phyloP scores from a whole-genome alignment of 2,113 vertebrate genomes.

The Mustelus asterias region DNA sequence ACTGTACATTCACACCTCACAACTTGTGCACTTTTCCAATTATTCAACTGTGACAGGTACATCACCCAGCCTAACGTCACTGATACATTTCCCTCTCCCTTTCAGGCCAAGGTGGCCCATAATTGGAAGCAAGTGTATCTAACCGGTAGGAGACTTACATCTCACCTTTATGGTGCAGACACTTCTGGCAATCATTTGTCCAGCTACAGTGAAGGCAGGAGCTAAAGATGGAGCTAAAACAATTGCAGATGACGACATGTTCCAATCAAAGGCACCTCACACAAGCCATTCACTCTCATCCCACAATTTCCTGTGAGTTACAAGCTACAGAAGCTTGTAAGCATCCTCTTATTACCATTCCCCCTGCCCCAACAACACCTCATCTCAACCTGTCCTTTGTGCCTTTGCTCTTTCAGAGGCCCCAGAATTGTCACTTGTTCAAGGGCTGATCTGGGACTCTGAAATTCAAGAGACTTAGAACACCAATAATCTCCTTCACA shows the following conservation, averaged over 20 bases:
- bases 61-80: neutral
- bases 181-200: neutral
- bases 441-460: neutral
- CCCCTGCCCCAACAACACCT: too few relatives aligned
- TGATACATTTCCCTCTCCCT: neutral
- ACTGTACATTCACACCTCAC: neutral
- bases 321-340: too few relatives aligned
- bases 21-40: neutral
- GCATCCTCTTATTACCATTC: too few relatives aligned
- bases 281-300: neutral
- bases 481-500: neutral
- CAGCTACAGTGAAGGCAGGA: neutral
- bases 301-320: neutral
- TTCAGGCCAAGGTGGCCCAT: neutral
- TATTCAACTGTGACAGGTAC: neutral
- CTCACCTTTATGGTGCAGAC: neutral
- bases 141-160: neutral
- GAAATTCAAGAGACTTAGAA: neutral
- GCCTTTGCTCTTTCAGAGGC: neutral
- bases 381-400: neutral
- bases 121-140: neutral
- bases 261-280: neutral
- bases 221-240: neutral
- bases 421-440: neutral
- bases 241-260: neutral